Base-by-base conservation (phyloP, 1,140 invertebrate genomes). In the Drosophila teissieri region DNA sequence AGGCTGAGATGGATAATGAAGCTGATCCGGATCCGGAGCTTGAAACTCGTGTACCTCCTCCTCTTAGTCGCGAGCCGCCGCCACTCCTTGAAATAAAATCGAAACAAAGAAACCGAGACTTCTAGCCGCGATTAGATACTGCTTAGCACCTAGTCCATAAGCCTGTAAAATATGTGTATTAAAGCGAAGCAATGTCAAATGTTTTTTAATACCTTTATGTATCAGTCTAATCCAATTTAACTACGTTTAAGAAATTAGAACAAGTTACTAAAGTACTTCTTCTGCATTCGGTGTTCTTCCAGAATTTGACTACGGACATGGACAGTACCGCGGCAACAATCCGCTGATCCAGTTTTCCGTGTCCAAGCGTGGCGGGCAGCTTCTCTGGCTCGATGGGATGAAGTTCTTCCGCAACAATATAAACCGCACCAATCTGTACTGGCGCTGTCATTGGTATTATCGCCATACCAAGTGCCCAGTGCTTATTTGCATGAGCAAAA, bases 401-500 rank as follows among this genome's bases (percentile, higher is more conserved):
- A 92, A 92, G 70, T 92, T 78, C 60, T 92, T 92, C 61, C 75
- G 91, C 0, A 92, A 92, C 46, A 92, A 92, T 46, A 90, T 88
- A 49, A 92, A 92, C 61, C 83, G 91, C 7, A 91, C 80, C 3
- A 92, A 92, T 53, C 64, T 83, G 15, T 92, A 89, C n/a, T 92
- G 91, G 91, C 89, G 91, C n/a, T 92, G 91, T 14, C 91, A 92
- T 54, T 91, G 90, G 91, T 92, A 92, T 46, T 92, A 92, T 55
- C 77, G 91, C 0, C 91, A 82, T 27, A 78, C 90, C 6, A 86
- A 91, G 14, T 92, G 91, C 45, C 91, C 91, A 1, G 91, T 92
- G 7, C 57, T 92, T 8, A 92, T 92, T 27, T 92, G 86, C 61
- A 92, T 92, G 91, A 92, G 84, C 53, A 92, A 92, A 53, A 89